Evolutionary conservation across 2,113 vertebrate genomes (phyloP).

Genomic region (Tupaia tana): DNA sequence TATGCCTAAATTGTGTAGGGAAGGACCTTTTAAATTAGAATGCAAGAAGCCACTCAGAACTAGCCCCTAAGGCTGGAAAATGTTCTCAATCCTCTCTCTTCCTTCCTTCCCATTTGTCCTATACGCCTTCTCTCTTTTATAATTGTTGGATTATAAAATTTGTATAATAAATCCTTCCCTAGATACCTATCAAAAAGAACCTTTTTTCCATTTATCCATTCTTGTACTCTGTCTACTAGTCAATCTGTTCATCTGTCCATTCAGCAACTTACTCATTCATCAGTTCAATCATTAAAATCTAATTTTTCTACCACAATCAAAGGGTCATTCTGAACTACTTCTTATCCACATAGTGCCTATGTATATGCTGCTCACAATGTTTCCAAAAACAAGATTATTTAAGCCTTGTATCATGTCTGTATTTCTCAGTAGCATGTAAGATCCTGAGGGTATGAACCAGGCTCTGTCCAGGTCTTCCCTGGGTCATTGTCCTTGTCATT

Average conservation of each 20-base stretch:
- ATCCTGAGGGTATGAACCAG: neutral
- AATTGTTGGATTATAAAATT: neutral
- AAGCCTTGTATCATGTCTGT: neutral
- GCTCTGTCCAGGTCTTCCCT: neutral
- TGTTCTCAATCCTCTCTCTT: neutral
- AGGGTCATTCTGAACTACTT: neutral
- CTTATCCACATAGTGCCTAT: neutral
- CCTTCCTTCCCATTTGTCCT: neutral
- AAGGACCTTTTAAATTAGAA: conserved; percentile 60
- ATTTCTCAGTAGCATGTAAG: neutral
- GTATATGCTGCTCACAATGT: neutral
- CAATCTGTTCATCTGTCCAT: neutral
- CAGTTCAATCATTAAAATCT: neutral
- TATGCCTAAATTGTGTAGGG: conserved; percentile 59
- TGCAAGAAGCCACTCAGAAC: conserved; percentile 53
- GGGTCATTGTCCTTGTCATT: neutral
- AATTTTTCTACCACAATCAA: neutral
- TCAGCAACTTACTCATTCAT: neutral
- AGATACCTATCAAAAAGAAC: neutral
- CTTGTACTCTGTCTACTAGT: neutral
- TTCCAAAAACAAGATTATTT: neutral
- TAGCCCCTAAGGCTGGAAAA: conserved; percentile 48
- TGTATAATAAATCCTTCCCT: neutral
- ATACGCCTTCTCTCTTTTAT: neutral
- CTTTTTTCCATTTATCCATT: neutral